phyloP scores from a whole-genome alignment of 2,113 vertebrate genomes.

The Phaethornis superciliosus region DNA sequence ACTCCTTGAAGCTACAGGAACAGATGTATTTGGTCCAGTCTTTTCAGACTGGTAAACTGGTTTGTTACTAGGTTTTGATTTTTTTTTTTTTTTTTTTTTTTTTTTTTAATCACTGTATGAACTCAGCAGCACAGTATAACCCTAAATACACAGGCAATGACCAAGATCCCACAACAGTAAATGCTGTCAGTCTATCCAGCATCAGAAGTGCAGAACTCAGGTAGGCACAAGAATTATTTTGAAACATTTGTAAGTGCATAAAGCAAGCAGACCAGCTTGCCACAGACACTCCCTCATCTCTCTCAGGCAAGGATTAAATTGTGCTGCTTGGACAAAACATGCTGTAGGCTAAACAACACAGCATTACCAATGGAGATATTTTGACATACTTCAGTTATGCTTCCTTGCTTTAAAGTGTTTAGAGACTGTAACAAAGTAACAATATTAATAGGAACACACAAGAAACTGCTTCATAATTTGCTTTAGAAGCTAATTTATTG shows the following conservation, averaged over 20 bases:
- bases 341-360: neutral
- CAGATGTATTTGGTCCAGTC: neutral
- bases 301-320: neutral
- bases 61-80: neutral
- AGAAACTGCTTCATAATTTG: neutral
- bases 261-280: neutral
- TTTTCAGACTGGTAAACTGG: neutral
- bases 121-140: neutral
- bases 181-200: neutral
- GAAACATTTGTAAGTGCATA: neutral
- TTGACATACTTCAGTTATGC: neutral
- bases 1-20: neutral
- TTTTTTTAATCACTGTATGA: neutral
- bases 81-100: neutral
- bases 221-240: neutral
- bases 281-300: neutral
- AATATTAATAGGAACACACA: neutral
- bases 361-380: neutral
- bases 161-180: accelerated
- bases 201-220: neutral
- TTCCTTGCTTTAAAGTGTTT: neutral
- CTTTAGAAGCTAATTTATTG: neutral
- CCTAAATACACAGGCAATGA: neutral
- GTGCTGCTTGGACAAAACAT: neutral
- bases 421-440: slow-evolving; percentile 11